These are phyloP conservation scores for Arizona elegans DNA, from an alignment of 2,113 vertebrate species.

Conservation along the genomic window DNA sequence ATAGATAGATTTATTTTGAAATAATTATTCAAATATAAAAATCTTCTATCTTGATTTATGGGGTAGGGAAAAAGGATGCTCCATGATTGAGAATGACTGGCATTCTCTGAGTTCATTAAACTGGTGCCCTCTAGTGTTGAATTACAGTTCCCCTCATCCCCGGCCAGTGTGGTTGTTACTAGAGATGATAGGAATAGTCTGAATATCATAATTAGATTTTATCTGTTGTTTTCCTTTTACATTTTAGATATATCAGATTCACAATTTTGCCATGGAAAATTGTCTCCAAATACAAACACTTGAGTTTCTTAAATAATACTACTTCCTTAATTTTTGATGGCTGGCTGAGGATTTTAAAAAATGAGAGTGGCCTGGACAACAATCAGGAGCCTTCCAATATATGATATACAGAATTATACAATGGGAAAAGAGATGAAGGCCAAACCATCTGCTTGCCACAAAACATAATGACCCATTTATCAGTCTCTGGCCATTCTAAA, in stretches of 20 bases:
- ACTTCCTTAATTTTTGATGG: background rate
- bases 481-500: background rate
- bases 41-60: conserved; percentile 18
- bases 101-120: background rate
- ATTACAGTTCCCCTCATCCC: background rate
- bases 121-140: background rate
- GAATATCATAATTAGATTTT: background rate
- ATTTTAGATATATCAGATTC: background rate
- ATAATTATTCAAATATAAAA: conserved; percentile 47
- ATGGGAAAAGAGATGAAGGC: background rate
- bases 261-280: background rate
- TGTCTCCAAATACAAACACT: background rate
- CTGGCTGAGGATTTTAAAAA: background rate
- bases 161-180: background rate
- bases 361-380: background rate
- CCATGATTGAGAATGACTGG: no score
- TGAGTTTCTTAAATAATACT: background rate
- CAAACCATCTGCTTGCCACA: background rate
- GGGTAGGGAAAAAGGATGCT: background rate
- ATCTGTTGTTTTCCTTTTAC: background rate
- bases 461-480: background rate
- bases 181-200: background rate
- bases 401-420: background rate
- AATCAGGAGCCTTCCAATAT: background rate
- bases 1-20: conserved; percentile 48